Evolutionary conservation across 2,797 vertebrate genomes (phyloP).

Genomic region (Peromyscus melanophrys): DNA sequence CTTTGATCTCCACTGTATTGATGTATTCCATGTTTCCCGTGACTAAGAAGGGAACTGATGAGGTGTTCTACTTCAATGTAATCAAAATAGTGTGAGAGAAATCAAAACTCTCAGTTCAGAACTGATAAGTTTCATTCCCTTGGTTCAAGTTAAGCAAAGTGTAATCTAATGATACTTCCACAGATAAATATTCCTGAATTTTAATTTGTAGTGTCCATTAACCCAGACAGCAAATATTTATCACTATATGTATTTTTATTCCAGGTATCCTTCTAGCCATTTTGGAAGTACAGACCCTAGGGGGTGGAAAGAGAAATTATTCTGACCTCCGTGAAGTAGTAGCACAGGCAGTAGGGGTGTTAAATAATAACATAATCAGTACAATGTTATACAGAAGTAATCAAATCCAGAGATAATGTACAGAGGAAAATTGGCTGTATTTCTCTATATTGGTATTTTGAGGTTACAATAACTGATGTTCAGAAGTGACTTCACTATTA

Average conservation of each 20-base stretch:
- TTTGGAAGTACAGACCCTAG: not conserved
- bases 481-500: not conserved
- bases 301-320: not conserved
- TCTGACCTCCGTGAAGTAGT: not conserved
- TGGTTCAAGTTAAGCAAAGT: slow-evolving; percentile 54
- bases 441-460: not conserved
- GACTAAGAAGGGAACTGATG: slow-evolving; percentile 44
- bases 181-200: slow-evolving; percentile 53
- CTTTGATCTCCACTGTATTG: slow-evolving; percentile 74
- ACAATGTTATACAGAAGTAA: not conserved
- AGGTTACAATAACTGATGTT: not conserved
- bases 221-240: slow-evolving; percentile 35
- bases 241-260: not conserved
- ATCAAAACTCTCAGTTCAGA: slow-evolving; percentile 64
- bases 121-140: slow-evolving; percentile 61
- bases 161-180: slow-evolving; percentile 59
- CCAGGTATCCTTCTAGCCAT: not conserved
- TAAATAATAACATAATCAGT: not conserved
- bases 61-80: slow-evolving; percentile 66
- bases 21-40: slow-evolving; percentile 64
- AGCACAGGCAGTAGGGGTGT: not conserved
- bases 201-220: not conserved
- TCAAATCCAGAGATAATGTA: not conserved
- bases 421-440: not conserved
- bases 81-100: slow-evolving; percentile 65